phyloP scores from a whole-genome alignment of 2,888 invertebrate species.

The Quadriops clusia region DNA sequence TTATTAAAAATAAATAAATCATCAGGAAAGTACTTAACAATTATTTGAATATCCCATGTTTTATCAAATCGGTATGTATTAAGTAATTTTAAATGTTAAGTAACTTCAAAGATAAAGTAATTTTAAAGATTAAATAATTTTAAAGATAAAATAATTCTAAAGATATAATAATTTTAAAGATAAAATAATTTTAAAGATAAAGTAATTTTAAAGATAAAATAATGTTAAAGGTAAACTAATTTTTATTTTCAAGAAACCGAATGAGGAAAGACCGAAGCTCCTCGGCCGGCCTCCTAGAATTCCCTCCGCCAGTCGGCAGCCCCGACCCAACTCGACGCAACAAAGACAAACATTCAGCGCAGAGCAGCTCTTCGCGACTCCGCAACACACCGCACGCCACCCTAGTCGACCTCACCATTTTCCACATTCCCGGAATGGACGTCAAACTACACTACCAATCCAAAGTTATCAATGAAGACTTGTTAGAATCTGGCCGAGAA shows the following conservation, averaged over 20 bases:
- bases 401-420: constrained; percentile 69
- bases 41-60: too few relatives aligned
- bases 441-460: constrained; percentile 43
- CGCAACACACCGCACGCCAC: constrained; percentile 33
- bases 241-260: constrained; percentile 32
- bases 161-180: too few relatives aligned
- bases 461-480: constrained; percentile 24
- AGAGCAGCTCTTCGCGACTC: constrained; percentile 29
- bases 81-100: too few relatives aligned
- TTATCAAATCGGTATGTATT: too few relatives aligned
- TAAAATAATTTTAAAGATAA: neutral
- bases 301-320: constrained; percentile 29
- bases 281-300: constrained; percentile 35
- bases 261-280: constrained; percentile 59
- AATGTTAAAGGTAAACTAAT: neutral
- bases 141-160: too few relatives aligned
- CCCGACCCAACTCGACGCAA: constrained; percentile 34
- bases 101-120: too few relatives aligned
- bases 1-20: too few relatives aligned
- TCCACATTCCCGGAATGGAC: constrained; percentile 83
- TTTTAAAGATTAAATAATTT: too few relatives aligned
- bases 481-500: constrained; percentile 15
- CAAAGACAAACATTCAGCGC: constrained; percentile 31
- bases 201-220: neutral
- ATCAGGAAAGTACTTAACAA: too few relatives aligned